Evolutionary conservation across 2,888 invertebrate genomes (phyloP), one percentile per base, ranked within the genome.

Genomic region (Epinotia nisella): DNA sequence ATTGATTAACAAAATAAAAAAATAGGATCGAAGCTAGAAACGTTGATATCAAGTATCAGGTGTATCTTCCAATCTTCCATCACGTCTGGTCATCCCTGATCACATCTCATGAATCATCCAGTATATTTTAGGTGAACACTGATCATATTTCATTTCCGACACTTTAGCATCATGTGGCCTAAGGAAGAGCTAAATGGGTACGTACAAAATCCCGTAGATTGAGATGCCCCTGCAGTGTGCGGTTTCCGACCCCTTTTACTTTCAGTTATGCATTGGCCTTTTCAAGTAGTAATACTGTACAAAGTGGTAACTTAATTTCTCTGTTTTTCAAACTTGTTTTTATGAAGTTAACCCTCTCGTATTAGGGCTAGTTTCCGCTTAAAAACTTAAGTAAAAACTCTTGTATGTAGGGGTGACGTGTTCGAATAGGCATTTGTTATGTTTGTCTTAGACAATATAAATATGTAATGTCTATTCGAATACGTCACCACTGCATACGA

Each of bases 301-400:
- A 90, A 92, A 91, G 92, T 92, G 92, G 92, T 92, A 91, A 87
- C 84, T 82, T 92, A 92, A 92, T 91, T 91, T 92, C 92, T 92
- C 92, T 87, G 80, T 85, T 85, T 84, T 79, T 82, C 80, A 83
- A 81, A 56, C 55, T 67, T 56, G 65, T 10, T 65, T 65, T 60
- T 72, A 55, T 72, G 49, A 67, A 60, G 64, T 64, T 66, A 53
- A 60, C 45, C 61, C 77, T 64, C 45, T 68, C 51, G 51, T 67
- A 35, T 29, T 29, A 29, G 29, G 29, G 29, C 35, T 35, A 35
- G 9, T 35, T 7, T 9, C 35, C 35, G 35, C 35, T 35, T n/a
- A n/a, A n/a, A n/a, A n/a, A n/a, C n/a, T n/a, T n/a, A n/a, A n/a
- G n/a, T n/a, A n/a, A n/a, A n/a, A n/a, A n/a, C n/a, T n/a, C n/a